phyloP scores from a whole-genome alignment of 2,797 vertebrate genomes.

The Sebastes dallii region DNA sequence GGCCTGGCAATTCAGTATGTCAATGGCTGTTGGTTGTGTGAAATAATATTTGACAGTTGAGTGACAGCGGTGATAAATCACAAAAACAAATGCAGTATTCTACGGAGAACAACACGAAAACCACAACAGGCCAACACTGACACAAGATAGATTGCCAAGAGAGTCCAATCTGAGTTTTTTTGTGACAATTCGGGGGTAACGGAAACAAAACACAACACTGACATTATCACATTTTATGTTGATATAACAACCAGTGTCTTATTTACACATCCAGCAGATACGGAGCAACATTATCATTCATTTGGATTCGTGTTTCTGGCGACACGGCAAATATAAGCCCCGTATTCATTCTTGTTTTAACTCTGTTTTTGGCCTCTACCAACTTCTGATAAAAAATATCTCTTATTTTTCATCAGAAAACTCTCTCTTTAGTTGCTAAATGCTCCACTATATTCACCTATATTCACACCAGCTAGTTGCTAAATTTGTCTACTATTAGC shows the following conservation, averaged over 20 bases:
- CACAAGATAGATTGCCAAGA: not conserved
- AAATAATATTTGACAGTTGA: conserved; percentile 39
- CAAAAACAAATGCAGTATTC: conserved; percentile 1
- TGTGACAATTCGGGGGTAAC: too few species aligned
- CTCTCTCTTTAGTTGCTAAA: not conserved
- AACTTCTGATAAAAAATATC: not conserved
- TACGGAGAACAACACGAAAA: not conserved
- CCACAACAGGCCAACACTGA: not conserved
- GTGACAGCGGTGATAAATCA: conserved; percentile 31
- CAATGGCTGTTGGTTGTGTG: not conserved
- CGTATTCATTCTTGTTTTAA: not conserved
- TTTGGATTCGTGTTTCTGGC: not conserved
- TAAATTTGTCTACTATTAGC: not conserved
- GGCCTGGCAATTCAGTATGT: conserved; percentile 11
- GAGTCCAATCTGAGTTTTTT: not conserved
- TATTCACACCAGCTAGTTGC: not conserved
- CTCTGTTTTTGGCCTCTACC: not conserved
- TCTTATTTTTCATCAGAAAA: not conserved
- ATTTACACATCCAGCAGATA: not conserved
- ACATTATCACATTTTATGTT: not conserved
- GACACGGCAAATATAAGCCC: not conserved
- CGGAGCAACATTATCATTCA: not conserved
- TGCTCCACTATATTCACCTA: not conserved
- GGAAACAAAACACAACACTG: not conserved
- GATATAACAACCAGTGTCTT: not conserved